phyloP scores from a whole-genome alignment of 2,797 vertebrate species.

The Muscicapa comitata region DNA sequence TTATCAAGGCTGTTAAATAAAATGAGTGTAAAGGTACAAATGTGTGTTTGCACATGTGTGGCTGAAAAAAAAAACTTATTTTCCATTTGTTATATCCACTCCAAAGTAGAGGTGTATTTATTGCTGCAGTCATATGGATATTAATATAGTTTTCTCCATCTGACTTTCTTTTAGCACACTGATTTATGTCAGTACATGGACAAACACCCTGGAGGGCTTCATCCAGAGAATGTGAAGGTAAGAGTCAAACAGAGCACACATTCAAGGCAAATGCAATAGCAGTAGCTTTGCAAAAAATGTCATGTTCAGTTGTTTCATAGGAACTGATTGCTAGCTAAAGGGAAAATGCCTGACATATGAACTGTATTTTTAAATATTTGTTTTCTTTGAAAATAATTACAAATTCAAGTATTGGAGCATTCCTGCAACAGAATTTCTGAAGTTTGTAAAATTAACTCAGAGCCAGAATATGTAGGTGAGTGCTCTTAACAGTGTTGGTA shows the following conservation, averaged over 20 bases:
- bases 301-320: not conserved
- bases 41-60: not conserved
- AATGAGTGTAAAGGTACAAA: not conserved
- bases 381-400: not conserved
- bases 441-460: not conserved
- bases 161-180: constrained; percentile 85
- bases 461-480: not conserved
- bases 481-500: not conserved
- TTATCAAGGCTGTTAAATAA: not conserved
- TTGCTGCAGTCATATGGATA: constrained; percentile 41
- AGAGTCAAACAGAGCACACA: constrained; percentile 47
- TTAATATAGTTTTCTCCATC: constrained; percentile 56
- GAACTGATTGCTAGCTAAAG: not conserved
- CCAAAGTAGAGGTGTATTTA: constrained; percentile 53
- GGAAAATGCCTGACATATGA: not conserved
- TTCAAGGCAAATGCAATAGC: not conserved
- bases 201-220: constrained; percentile 92
- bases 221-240: constrained; percentile 97
- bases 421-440: not conserved
- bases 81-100: constrained; percentile 35
- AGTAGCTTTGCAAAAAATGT: not conserved
- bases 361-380: not conserved
- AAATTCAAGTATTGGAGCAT: not conserved
- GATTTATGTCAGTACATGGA: constrained; percentile 99
- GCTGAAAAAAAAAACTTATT: not conserved